Percentiles rank a stretch among this genome's conserved stretches.
Evolutionary conservation across 2,797 vertebrate genomes (phyloP).

Genomic region (Kryptolebias ocellatus): DNA sequence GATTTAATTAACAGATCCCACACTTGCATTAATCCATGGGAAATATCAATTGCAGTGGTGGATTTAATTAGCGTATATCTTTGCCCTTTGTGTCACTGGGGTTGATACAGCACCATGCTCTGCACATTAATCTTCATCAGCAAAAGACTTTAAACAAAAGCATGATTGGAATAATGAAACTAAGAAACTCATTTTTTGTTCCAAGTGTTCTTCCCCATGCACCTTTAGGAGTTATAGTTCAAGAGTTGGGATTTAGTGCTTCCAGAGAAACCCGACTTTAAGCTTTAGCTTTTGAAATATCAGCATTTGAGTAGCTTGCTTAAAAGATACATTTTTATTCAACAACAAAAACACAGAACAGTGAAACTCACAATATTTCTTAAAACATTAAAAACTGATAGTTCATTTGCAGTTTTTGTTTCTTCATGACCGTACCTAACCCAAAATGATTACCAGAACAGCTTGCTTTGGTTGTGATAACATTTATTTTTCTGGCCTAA

Average conservation of each 20-base stretch:
- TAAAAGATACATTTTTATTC: not conserved
- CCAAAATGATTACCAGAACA: not conserved
- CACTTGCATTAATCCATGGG: constrained; percentile 76
- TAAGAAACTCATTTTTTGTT: constrained; percentile 19
- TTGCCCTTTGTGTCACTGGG: constrained; percentile 75
- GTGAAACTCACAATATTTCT: too few species aligned
- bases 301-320: constrained; percentile 15
- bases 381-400: too few species aligned
- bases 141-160: constrained; percentile 76
- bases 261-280: constrained; percentile 18
- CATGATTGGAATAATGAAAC: constrained; percentile 64
- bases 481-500: too few species aligned
- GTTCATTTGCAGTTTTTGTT: too few species aligned
- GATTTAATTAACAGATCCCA: constrained; percentile 80
- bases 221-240: constrained; percentile 23
- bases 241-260: constrained; percentile 2
- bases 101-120: constrained; percentile 73
- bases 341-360: too few species aligned
- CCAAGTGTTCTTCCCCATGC: constrained; percentile 36
- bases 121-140: constrained; percentile 81
- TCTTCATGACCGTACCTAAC: not conserved
- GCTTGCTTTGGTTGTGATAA: too few species aligned
- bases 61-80: constrained; percentile 82
- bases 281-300: constrained; percentile 25
- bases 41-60: constrained; percentile 77